Evolutionary conservation across 2,888 invertebrate genomes (phyloP), one percentile per base, ranked within the genome.

Genomic region (Zaprionus bogoriensis): DNA sequence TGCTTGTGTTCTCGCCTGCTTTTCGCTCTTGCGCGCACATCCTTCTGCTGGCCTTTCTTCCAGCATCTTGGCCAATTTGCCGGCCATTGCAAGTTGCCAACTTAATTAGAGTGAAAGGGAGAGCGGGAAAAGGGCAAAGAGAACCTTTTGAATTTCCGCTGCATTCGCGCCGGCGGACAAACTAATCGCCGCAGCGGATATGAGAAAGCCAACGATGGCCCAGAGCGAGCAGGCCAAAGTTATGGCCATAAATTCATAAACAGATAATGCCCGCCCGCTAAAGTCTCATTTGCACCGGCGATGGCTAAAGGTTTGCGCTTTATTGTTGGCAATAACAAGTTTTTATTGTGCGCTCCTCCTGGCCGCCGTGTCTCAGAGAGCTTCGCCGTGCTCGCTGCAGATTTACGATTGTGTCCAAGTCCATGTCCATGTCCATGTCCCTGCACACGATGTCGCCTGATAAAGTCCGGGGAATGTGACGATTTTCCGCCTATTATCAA

Each of bases 121-220:
- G 32, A 32, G 12, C 12, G 12, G 30, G 1, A 12, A 54, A 53
- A 47, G 38, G 36, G 77, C 64, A 52, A 60, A 44, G 54, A 52
- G 50, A 58, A 48, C 60, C 50, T 70, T 84, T 83, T 69, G 67
- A 79, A 85, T 74, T 74, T 80, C 86, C 83, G 81, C 57, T 85
- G 77, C 86, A 80, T 53, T 74, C 65, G 68, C 50, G 61, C 57
- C 22, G 3, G 41, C 55, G 77, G 64, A 41, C 67, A 79, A 75
- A 67, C 77, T 80, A 80, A 80, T 83, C 80, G 78, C 57, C 66
- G 57, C 28, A 54, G 28, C 89, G 89, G 89, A 89, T 89, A 89
- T 89, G 87, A 89, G 79, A 88, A 84, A 82, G 71, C 61, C 59
- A 60, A 14, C 20, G 38, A 28, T 27, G 27, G 27, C 25, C 50